Evolutionary conservation across 2,888 invertebrate genomes (phyloP).

Genomic region (Argyra leucocephala): DNA sequence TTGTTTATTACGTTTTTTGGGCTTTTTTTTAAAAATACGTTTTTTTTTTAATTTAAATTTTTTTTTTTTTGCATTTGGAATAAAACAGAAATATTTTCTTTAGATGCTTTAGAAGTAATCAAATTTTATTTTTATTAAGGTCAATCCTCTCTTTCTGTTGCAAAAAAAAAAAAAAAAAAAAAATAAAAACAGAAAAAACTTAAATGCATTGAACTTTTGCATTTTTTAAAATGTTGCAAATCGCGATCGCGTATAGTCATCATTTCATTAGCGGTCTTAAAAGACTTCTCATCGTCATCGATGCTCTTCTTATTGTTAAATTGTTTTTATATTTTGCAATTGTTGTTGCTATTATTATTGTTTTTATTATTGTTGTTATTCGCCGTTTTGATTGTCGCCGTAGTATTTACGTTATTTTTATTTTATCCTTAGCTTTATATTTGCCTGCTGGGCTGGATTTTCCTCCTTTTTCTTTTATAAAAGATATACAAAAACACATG

Average conservation of each 20-base stretch:
- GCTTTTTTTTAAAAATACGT: neutral
- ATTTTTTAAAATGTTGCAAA: neutral
- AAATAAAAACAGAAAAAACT: neutral
- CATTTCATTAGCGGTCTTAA: neutral
- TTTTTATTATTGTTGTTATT: neutral
- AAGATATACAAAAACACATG: neutral
- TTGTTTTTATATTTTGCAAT: neutral
- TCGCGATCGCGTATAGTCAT: conserved; percentile 1
- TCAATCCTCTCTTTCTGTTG: neutral
- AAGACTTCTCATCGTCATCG: neutral
- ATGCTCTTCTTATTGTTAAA: neutral
- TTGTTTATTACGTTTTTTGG: too few relatives aligned
- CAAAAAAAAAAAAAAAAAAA: neutral
- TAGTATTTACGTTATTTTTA: neutral
- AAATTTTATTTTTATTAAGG: conserved; percentile 6
- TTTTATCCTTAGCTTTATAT: neutral
- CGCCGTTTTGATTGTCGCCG: neutral
- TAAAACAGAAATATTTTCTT: neutral
- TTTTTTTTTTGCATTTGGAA: neutral
- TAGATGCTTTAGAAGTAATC: neutral
- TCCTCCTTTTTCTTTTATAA: neutral
- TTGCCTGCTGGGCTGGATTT: neutral
- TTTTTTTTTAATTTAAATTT: neutral
- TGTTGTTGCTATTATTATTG: neutral
- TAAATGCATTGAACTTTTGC: conserved; percentile 2